Conservation (phyloP, 2,797 vertebrate species). For the Ctenochaetus hawaiiensis region DNA sequence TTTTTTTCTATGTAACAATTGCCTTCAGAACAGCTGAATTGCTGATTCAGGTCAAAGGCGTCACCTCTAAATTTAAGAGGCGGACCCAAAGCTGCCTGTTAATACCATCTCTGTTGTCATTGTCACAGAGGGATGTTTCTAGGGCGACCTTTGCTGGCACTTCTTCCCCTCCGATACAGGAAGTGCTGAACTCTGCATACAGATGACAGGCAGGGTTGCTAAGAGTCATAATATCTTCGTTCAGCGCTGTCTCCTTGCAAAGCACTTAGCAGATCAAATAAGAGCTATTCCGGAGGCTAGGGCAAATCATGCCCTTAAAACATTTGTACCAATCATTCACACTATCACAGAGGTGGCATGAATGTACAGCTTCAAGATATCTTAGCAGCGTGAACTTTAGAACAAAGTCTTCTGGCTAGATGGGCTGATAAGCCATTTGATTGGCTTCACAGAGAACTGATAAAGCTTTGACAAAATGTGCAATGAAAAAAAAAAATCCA, state of each 20-base stretch:
- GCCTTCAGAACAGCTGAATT: conserved; percentile 55
- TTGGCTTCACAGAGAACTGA: conserved; percentile 60
- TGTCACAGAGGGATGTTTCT: conserved; percentile 78
- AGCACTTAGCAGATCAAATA: conserved; percentile 68
- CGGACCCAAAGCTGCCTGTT: conserved; percentile 61
- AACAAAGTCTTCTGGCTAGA: conserved; percentile 66
- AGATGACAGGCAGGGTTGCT: conserved; percentile 66
- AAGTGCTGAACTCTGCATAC: conserved; percentile 81
- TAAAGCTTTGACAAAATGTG: conserved; percentile 62
- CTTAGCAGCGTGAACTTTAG: conserved; percentile 60
- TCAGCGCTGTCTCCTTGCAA: conserved; percentile 24
- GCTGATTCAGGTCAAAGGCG: conserved; percentile 68
- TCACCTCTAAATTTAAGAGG: conserved; percentile 71
- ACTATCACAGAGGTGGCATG: conserved; percentile 42
- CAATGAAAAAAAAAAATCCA: conserved; percentile 33
- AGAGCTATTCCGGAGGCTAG: conserved; percentile 45
- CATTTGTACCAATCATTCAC: conserved; percentile 65
- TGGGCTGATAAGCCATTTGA: conserved; percentile 67
- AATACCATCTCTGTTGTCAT: conserved; percentile 71
- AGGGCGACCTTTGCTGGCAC: conserved; percentile 77
- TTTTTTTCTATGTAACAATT: conserved; percentile 6
- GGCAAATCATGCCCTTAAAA: conserved; percentile 61
- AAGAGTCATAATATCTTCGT: conserved; percentile 56
- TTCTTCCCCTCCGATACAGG: conserved; percentile 73
- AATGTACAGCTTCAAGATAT: conserved; percentile 34